Percentiles rank a stretch among this genome's conserved stretches.
Evolutionary conservation across 2,797 vertebrate species (phyloP).

Genomic region (Petrocephalus sullivani): DNA sequence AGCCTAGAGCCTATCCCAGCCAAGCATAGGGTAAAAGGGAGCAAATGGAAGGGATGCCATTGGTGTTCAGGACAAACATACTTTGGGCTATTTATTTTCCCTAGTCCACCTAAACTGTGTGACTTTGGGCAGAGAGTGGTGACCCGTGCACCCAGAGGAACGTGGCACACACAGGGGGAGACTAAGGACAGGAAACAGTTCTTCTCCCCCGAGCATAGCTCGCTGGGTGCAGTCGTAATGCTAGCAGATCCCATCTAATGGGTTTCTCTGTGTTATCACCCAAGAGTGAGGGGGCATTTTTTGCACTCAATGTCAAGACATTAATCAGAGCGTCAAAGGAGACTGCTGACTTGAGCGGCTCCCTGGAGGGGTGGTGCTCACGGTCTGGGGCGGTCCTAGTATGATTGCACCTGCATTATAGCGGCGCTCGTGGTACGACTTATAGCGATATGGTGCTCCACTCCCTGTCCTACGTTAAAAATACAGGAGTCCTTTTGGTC

Average conservation of each 20-base stretch:
- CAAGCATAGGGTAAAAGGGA: not conserved
- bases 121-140: not conserved
- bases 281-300: not conserved
- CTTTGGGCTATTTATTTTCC: not conserved
- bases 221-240: not conserved
- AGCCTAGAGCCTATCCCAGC: not conserved
- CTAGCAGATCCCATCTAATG: not conserved
- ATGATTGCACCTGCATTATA: not conserved
- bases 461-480: not conserved
- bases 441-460: not conserved
- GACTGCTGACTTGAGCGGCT: not conserved
- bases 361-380: not conserved
- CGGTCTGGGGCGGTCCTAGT: not conserved
- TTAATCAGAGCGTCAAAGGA: conserved; percentile 4
- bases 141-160: not conserved
- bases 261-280: not conserved
- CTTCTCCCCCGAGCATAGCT: not conserved
- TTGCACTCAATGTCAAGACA: not conserved
- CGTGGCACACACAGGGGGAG: not conserved
- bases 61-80: not conserved
- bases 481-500: not conserved
- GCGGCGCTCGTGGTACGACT: not conserved
- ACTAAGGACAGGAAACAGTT: not conserved
- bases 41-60: not conserved
- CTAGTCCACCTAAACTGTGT: not conserved